Conservation (phyloP, 1,140 invertebrate species). For the Pseudomyrmex gracilis region DNA sequence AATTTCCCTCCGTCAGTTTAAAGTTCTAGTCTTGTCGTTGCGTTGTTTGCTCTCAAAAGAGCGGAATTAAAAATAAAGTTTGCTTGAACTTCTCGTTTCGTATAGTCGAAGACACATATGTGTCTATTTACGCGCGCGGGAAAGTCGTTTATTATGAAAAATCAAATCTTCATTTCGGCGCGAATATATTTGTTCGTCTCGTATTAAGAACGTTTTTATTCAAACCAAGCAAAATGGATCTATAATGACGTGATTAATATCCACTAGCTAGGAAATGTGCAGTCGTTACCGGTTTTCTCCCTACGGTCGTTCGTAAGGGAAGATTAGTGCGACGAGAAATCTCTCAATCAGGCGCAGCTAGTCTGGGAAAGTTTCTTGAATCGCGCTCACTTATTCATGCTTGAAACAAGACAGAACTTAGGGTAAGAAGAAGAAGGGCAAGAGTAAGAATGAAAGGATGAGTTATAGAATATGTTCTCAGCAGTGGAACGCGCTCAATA, state of each 20-base stretch:
- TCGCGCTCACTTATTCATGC: slow-evolving; percentile 78
- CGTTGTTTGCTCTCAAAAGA: neutral
- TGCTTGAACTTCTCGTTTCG: neutral
- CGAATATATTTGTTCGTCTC: neutral
- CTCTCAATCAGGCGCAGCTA: slow-evolving; percentile 66
- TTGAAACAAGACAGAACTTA: slow-evolving; percentile 71
- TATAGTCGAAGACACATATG: neutral
- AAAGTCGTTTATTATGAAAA: neutral
- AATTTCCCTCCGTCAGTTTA: slow-evolving; percentile 28
- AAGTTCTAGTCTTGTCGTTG: neutral
- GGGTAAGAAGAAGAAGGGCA: slow-evolving; percentile 28
- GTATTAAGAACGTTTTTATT: neutral
- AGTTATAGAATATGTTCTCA: neutral
- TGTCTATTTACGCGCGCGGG: neutral
- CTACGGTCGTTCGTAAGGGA: slow-evolving; percentile 44
- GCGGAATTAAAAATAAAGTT: neutral
- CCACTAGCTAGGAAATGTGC: slow-evolving; percentile 26
- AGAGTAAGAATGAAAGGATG: neutral
- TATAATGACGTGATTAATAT: slow-evolving; percentile 54
- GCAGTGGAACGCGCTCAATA: slow-evolving; percentile 8
- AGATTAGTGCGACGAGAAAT: slow-evolving; percentile 65
- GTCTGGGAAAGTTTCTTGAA: slow-evolving; percentile 71
- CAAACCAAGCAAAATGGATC: slow-evolving; percentile 10
- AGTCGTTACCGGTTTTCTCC: slow-evolving; percentile 42
- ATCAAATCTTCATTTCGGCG: neutral